Evolutionary conservation across 2,888 invertebrate genomes (phyloP).

Genomic region (Isoperla grammatica): DNA sequence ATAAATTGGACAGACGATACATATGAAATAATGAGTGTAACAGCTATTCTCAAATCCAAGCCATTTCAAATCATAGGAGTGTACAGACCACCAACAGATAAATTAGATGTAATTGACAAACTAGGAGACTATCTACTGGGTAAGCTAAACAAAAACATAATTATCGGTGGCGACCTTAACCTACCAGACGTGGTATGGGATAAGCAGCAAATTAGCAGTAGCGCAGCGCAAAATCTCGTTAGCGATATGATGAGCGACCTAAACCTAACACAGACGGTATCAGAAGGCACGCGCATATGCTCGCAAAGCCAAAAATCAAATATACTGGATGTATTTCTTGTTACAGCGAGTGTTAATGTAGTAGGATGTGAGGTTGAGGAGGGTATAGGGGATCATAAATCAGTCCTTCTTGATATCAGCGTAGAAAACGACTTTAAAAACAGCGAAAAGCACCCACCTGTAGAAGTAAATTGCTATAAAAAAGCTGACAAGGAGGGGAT

Average conservation of each 20-base stretch:
- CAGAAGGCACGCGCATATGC: not conserved
- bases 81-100: not conserved
- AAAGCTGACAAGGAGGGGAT: not conserved
- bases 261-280: not conserved
- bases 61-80: not conserved
- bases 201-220: not conserved
- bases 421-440: not conserved
- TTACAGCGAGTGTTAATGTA: not conserved
- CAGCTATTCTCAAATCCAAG: not conserved
- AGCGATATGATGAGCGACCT: not conserved
- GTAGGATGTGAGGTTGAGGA: slow-evolving; percentile 3
- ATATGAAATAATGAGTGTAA: slow-evolving; percentile 2
- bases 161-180: not conserved
- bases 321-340: not conserved
- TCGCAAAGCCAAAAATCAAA: not conserved
- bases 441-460: not conserved
- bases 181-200: not conserved
- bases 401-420: slow-evolving; percentile 1
- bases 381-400: slow-evolving; percentile 5
- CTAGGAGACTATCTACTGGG: not conserved
- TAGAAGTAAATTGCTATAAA: too few species aligned
- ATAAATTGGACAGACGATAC: not conserved
- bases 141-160: not conserved
- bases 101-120: not conserved
- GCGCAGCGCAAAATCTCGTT: not conserved